Conservation (phyloP, 2,888 invertebrate species). For the Tridacna crocea region DNA sequence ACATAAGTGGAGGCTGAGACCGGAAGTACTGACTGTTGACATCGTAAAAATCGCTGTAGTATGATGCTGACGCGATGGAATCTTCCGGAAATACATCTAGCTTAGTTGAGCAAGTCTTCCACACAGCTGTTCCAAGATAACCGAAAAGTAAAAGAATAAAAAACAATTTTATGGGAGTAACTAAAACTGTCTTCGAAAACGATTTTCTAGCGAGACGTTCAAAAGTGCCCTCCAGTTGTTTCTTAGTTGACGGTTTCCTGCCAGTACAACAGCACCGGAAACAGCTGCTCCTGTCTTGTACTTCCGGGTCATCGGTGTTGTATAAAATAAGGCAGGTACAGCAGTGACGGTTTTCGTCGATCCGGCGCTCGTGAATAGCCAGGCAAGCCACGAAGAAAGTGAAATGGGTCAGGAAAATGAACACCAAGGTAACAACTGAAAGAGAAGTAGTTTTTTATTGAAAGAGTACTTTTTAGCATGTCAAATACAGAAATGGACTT, state of each 20-base stretch:
- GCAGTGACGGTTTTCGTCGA: constrained; percentile 43
- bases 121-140: not conserved
- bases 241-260: constrained; percentile 33
- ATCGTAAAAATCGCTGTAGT: constrained; percentile 2
- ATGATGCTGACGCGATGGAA: not conserved
- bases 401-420: constrained; percentile 45
- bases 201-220: constrained; percentile 31
- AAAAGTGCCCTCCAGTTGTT: constrained; percentile 30
- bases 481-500: no score
- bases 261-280: constrained; percentile 47
- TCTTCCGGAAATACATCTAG: not conserved
- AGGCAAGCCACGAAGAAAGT: constrained; percentile 44
- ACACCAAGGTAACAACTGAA: constrained; percentile 44
- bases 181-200: constrained; percentile 11
- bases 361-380: constrained; percentile 41
- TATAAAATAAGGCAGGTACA: constrained; percentile 39
- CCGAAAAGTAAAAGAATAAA: not conserved
- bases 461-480: no score
- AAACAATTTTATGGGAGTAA: not conserved
- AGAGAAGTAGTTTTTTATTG: not conserved
- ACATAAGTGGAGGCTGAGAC: no score
- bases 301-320: constrained; percentile 24
- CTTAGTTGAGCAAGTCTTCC: not conserved
- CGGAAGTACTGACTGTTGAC: not conserved
- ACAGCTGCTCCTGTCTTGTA: constrained; percentile 30